phyloP scores from a whole-genome alignment of 2,888 invertebrate genomes.

The Volucella inanis region DNA sequence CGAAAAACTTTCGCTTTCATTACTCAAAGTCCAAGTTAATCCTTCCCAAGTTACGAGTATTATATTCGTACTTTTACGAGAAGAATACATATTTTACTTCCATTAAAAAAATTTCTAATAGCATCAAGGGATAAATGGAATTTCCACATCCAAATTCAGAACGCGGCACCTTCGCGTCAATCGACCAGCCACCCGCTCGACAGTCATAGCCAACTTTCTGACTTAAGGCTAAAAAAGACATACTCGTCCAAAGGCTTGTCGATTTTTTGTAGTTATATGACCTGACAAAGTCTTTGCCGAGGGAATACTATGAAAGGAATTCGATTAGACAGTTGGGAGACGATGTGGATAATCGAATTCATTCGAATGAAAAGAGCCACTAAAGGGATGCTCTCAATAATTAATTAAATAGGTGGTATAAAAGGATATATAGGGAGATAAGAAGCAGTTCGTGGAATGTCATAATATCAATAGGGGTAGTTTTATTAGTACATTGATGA shows the following conservation, averaged over 20 bases:
- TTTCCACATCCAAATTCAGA: not conserved
- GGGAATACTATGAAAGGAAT: constrained; percentile 42
- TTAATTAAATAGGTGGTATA: constrained; percentile 20
- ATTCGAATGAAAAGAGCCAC: constrained; percentile 38
- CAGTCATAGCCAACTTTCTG: no score
- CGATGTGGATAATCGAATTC: constrained; percentile 24
- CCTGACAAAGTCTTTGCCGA: not conserved
- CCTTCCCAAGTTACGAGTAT: constrained; percentile 2
- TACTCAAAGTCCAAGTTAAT: constrained; percentile 17
- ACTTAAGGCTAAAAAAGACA: not conserved
- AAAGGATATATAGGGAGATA: not conserved
- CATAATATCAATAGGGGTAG: no score
- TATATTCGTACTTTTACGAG: constrained; percentile 6
- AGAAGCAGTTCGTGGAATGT: not conserved
- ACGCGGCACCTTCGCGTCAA: no score
- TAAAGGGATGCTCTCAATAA: constrained; percentile 16
- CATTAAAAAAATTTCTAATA: constrained; percentile 44
- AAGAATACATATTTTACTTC: constrained; percentile 15
- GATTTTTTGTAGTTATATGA: no score
- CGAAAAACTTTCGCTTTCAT: not conserved
- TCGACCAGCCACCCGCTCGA: no score
- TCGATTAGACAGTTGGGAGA: constrained; percentile 27
- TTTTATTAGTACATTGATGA: no score
- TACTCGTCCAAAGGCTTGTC: not conserved
- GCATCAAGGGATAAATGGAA: constrained; percentile 28